Base-by-base conservation (phyloP, 2,113 vertebrate species). In the Tetrax tetrax region DNA sequence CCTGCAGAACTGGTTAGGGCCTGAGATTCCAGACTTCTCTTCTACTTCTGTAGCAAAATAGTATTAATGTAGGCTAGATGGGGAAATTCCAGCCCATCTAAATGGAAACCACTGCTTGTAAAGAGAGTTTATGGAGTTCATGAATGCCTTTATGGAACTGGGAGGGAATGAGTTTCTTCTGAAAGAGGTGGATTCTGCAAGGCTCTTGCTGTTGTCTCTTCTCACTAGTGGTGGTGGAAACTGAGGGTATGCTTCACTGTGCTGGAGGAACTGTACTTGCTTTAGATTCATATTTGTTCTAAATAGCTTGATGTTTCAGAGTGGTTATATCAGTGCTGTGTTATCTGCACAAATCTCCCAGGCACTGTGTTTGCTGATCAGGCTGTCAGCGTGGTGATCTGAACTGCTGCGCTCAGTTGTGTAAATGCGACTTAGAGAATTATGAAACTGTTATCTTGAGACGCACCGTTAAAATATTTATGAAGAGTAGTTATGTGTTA, bases 291-390 rank as follows among this genome's bases (percentile, higher is more conserved):
- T 74, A 11, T 50, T 45, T 64, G 18, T 75, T 15, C 35, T 47
- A 63, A 69, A 35, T 18, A 72, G 25, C 28, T 19, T 86, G 84
- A 8, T 70, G 53, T 64, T 63, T 65, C 70, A 79, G 63, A 3
- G n/a, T 33, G 3, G 22, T 61, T 7, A 2, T 48, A 21, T 29
- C 54, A 23, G 37, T 21, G 47, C 56, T 69, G 70, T 28, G 53
- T 24, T 68, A 33, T 6, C 50, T 85, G 45, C 25, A 45, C 16
- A 35, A 16, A 6, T 27, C 29, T 83, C 48, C 21, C 35, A 37
- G 20, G 5, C 6, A 0, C 7, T 8, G 0, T 13, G 33, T 33
- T 35, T 38, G 41, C 80, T 41, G 78, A 11, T 53, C 1, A 6
- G 69, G 43, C 79, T 65, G 23, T 33, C 48, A 45, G 65, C 6